Percentiles rank a stretch among this genome's conserved stretches.
Conservation (phyloP, 2,113 vertebrate genomes). For the Cephalopterus ornatus region DNA sequence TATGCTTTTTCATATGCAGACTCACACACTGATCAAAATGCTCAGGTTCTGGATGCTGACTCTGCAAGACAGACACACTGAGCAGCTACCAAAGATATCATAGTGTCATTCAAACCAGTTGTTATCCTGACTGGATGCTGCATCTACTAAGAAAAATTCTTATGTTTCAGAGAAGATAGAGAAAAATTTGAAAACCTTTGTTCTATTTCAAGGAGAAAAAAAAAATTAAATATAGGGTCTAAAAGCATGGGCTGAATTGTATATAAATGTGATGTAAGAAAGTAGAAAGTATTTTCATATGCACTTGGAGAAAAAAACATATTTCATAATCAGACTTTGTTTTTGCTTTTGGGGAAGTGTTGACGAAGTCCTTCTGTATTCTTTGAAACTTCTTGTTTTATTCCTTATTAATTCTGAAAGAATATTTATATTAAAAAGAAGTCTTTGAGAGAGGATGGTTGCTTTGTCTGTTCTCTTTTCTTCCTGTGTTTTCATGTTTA, state of each 20-base stretch:
- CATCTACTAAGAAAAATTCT: neutral
- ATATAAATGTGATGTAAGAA: neutral
- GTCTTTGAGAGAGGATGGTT: neutral
- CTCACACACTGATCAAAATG: neutral
- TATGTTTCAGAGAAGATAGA: neutral
- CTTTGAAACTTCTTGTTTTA: neutral
- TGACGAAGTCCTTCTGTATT: neutral
- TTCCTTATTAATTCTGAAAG: neutral
- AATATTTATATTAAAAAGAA: neutral
- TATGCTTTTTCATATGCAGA: neutral
- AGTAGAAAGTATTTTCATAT: neutral
- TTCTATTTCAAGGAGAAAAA: neutral
- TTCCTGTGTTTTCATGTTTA: neutral
- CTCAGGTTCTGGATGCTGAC: neutral
- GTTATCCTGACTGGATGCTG: neutral
- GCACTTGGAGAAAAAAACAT: neutral
- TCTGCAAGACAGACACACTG: neutral
- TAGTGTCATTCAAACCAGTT: neutral
- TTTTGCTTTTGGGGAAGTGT: neutral
- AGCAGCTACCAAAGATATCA: neutral
- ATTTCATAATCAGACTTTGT: neutral
- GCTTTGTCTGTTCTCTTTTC: neutral
- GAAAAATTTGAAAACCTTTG: neutral
- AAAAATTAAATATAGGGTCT: neutral
- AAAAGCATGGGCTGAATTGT: neutral